Base-by-base conservation (phyloP, 2,797 vertebrate species). In the Scleropages formosus region DNA sequence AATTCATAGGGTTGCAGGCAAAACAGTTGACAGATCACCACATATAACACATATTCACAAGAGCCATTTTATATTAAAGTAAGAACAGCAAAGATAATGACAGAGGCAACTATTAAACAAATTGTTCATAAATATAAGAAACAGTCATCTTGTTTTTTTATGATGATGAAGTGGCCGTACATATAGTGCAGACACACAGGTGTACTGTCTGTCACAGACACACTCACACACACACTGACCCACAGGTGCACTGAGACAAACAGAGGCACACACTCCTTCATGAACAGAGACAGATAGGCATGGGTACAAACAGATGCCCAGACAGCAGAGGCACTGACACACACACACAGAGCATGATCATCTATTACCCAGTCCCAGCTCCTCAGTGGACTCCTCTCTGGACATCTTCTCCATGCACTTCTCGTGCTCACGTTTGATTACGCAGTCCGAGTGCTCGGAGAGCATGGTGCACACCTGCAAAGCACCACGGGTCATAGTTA, bases 371-470 rank as follows among this genome's bases (percentile, higher is more conserved):
- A 84, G 80, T 16, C 88, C 86, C 46, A 78, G 71, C 77, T 86
- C 88, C 3, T 91, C 84, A 4, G 24, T 63, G 53, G 85, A 78
- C 70, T 83, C 68, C 72, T 91, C 88, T 75, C 78, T 75, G 0
- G 66, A 60, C 22, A 98, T 96, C 80, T 83, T 94, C 88, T 95
- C 94, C 88, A 94, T 88, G 84, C 96, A 98, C 75, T 92, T 89
- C 81, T 96, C 95, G 78, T 96, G 93, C 75, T 97, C 96, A 69
- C 93, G 94, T 86, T 93, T 95, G 79, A 95, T 94, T 79, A 97
- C 85, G 78, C 96, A 98, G 83, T 91, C 79, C 63, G 79, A 82
- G 78, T 80, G 87, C 80, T 92, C 91, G 0, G 94, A 92, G 80
- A 93, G 91, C 56, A 90, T 92, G 44, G 93, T 78, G 20, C 88